Evolutionary conservation across 2,888 invertebrate species (phyloP).

Genomic region (Silvanus unidentatus): DNA sequence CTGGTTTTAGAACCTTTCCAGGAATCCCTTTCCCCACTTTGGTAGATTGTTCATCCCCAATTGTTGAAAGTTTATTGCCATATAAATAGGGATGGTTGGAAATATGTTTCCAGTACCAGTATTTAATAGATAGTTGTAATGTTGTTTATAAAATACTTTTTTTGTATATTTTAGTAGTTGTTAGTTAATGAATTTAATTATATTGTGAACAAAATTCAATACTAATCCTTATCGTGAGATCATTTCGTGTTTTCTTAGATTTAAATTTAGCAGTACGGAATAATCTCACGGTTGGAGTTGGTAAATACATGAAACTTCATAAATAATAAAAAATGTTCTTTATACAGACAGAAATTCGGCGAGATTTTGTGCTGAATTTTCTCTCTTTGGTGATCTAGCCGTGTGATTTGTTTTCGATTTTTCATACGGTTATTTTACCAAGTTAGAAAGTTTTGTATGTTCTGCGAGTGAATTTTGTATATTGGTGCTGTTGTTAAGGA

Average conservation of each 20-base stretch:
- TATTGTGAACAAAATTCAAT: not conserved
- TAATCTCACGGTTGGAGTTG: conserved; percentile 34
- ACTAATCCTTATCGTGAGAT: conserved; percentile 32
- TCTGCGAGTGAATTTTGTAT: no score
- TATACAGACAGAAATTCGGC: not conserved
- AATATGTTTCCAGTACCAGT: not conserved
- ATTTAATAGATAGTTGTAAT: not conserved
- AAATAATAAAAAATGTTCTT: not conserved
- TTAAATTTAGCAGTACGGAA: conserved; percentile 37
- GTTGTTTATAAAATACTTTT: not conserved
- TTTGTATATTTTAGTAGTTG: conserved; percentile 10
- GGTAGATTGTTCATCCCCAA: not conserved
- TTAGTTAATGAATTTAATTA: not conserved
- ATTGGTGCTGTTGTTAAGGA: conserved; percentile 38
- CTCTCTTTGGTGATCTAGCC: conserved; percentile 47
- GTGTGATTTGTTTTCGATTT: conserved; percentile 37
- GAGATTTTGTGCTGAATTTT: no score
- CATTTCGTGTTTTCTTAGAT: conserved; percentile 29
- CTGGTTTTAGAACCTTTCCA: not conserved
- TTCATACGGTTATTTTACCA: conserved; percentile 40
- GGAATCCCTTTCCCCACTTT: not conserved
- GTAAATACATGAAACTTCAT: conserved; percentile 5
- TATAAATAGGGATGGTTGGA: not conserved
- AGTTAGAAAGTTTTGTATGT: conserved; percentile 18
- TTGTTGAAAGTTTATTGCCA: not conserved